Base-by-base conservation (phyloP, 2,888 invertebrate species). In the Yponomeuta plumbellus region DNA sequence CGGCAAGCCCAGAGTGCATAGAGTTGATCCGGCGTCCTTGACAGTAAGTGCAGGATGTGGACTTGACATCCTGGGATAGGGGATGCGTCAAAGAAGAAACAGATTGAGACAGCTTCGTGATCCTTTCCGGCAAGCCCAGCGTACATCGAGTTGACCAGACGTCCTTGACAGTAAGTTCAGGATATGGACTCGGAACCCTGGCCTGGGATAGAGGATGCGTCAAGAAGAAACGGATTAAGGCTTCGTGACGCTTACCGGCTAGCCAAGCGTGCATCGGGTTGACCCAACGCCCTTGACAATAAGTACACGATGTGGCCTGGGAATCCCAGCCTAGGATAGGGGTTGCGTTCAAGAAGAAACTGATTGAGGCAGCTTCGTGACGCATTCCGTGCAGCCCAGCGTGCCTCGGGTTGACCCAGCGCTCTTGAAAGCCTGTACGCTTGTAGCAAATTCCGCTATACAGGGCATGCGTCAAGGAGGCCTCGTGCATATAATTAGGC, bases 71-170 rank as follows among this genome's bases (percentile, higher is more conserved):
- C n/a, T n/a, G n/a, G n/a, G n/a, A n/a, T 17, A 17, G 20, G 5
- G 20, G 4, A 17, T n/a, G 20, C 56, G n/a, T 17, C n/a, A 20
- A 17, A 20, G 20, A 52, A n/a, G 52, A 2, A 13, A 52, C 13
- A 8, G 52, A 17, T 52, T 52, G 13, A 52, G 52, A 2, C 6
- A 52, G 84, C 56, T 89, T 89, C 6, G 87, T 82, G 65, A 89
- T 88, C 1, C 75, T 88, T 5, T 88, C 88, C 0, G 81, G 77
- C 13, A 84, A 87, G 64, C 79, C 86, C 11, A 88, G 89, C 70
- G 70, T 79, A 0, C 86, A 88, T 26, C 26, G 11, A 11, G 22
- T 23, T 34, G 13, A 22, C 26, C 11, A 10, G 1, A 17, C 40
- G 17, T 1, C 13, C 1, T 13, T 57, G n/a, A 52, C 13, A 5